phyloP scores from a whole-genome alignment of 2,113 vertebrate genomes.

The Nyctibius bracteatus region DNA sequence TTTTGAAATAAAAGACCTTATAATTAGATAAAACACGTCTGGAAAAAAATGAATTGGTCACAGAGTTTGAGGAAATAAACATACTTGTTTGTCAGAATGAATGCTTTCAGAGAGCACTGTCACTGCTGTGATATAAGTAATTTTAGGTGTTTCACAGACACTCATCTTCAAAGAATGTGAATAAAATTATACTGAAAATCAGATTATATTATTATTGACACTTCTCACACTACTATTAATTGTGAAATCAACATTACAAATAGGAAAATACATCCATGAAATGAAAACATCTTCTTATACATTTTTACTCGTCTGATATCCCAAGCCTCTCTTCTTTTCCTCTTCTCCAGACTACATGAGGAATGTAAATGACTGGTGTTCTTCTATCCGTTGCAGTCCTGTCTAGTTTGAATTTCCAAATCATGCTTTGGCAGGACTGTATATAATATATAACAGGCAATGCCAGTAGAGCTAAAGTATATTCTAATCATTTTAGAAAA shows the following conservation, averaged over 20 bases:
- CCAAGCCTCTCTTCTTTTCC: not conserved
- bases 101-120: not conserved
- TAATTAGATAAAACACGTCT: not conserved
- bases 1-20: not conserved
- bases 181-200: conserved; percentile 1
- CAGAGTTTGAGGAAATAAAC: not conserved
- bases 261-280: not conserved
- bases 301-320: not conserved
- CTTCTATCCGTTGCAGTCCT: not conserved
- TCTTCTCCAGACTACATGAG: not conserved
- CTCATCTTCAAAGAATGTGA: not conserved
- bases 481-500: conserved; percentile 1
- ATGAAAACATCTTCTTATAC: conserved; percentile 5
- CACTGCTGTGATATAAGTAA: not conserved
- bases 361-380: not conserved
- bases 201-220: not conserved
- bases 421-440: not conserved
- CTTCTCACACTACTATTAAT: not conserved
- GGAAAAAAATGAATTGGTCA: not conserved
- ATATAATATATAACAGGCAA: not conserved
- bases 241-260: conserved; percentile 12
- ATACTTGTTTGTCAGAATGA: not conserved
- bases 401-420: not conserved
- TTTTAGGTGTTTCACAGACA: not conserved
- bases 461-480: not conserved